Evolutionary conservation across 1,140 invertebrate species (phyloP).

Genomic region (Lethrus apterus): DNA sequence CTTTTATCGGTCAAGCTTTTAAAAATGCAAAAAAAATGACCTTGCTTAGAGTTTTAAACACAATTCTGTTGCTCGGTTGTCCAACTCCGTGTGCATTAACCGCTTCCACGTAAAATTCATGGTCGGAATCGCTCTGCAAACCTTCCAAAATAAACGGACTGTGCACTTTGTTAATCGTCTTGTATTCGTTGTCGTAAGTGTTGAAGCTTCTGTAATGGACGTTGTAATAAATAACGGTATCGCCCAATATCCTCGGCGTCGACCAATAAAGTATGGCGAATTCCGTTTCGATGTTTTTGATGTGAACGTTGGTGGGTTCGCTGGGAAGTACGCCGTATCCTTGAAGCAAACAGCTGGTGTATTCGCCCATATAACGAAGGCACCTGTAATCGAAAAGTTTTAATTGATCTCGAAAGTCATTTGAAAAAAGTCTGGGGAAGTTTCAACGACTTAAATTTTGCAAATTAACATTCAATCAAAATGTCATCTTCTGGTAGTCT

Average conservation of each 20-base stretch:
- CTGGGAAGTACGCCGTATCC: constrained; percentile 74
- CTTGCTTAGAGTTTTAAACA: constrained; percentile 63
- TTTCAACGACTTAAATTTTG: too few species aligned
- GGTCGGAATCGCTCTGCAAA: constrained; percentile 62
- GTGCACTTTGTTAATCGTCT: constrained; percentile 39
- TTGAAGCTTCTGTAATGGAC: constrained; percentile 50
- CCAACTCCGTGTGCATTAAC: constrained; percentile 71
- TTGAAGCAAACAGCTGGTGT: constrained; percentile 71
- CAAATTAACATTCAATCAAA: too few species aligned
- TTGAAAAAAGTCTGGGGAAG: too few species aligned
- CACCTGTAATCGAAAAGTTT: constrained; percentile 56
- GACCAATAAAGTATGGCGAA: constrained; percentile 75
- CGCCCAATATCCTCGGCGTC: constrained; percentile 56
- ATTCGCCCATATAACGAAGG: constrained; percentile 69
- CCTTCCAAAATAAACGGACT: constrained; percentile 69
- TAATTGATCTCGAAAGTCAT: too few species aligned
- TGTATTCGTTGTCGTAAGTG: constrained; percentile 38
- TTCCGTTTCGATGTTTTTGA: constrained; percentile 62
- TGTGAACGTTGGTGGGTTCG: constrained; percentile 55
- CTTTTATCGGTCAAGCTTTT: neutral
- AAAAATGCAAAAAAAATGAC: constrained; percentile 33
- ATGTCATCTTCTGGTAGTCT: too few species aligned
- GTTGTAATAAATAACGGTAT: constrained; percentile 65
- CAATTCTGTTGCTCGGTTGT: constrained; percentile 61
- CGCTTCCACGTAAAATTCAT: constrained; percentile 77